Evolutionary conservation across 2,797 vertebrate genomes (phyloP).

Genomic region (Selene dorsalis): DNA sequence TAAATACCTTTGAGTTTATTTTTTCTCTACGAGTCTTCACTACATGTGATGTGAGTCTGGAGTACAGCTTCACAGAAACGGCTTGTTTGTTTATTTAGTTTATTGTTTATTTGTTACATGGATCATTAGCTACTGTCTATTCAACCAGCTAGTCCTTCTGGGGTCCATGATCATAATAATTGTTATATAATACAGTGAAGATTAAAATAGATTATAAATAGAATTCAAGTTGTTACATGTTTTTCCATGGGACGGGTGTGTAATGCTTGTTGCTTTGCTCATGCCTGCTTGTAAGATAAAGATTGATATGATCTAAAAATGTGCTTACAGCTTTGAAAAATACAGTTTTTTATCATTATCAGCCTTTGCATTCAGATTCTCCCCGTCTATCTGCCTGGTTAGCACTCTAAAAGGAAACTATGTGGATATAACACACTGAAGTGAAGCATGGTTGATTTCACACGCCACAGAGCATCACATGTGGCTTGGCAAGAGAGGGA

Average conservation of each 20-base stretch:
- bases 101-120: too few relatives aligned
- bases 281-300: constrained; percentile 4
- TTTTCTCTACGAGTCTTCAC: too few relatives aligned
- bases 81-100: too few relatives aligned
- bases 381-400: constrained; percentile 17
- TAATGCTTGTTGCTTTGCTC: neutral
- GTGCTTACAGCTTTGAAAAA: constrained; percentile 3
- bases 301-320: neutral
- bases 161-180: too few relatives aligned
- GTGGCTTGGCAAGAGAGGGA: constrained; percentile 16
- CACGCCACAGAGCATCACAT: constrained; percentile 58
- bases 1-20: too few relatives aligned
- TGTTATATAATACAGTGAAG: too few relatives aligned
- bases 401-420: constrained; percentile 17
- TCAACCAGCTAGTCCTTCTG: too few relatives aligned
- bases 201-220: too few relatives aligned
- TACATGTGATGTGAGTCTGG: too few relatives aligned
- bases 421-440: constrained; percentile 56
- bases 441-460: constrained; percentile 54
- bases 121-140: too few relatives aligned
- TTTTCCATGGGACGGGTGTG: neutral
- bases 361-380: constrained; percentile 8
- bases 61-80: neutral
- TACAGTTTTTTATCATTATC: constrained; percentile 10
- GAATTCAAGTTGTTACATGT: neutral